phyloP scores from a whole-genome alignment of 1,140 invertebrate genomes.

The Drosophila tristis region DNA sequence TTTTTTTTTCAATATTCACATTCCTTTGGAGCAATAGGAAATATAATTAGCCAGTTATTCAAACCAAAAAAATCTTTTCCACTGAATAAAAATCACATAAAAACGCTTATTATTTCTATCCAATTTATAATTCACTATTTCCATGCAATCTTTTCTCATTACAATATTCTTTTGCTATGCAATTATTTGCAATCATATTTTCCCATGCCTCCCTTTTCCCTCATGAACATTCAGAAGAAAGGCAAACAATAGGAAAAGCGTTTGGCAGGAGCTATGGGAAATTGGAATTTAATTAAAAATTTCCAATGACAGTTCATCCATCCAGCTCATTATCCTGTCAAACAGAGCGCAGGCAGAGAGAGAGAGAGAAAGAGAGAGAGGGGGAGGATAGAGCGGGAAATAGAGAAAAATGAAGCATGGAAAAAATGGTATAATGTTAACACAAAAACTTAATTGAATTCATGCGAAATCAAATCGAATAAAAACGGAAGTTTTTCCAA shows the following conservation, averaged over 20 bases:
- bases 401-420: slow-evolving; percentile 4
- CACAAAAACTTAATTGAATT: slow-evolving; percentile 51
- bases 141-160: slow-evolving; percentile 18
- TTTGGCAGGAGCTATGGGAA: slow-evolving; percentile 27
- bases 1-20: too few species aligned
- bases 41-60: too few species aligned
- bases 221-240: slow-evolving; percentile 16
- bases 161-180: slow-evolving; percentile 28
- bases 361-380: background rate
- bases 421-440: slow-evolving; percentile 35
- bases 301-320: slow-evolving; percentile 41
- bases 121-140: slow-evolving; percentile 9
- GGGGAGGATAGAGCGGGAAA: background rate
- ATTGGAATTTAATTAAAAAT: slow-evolving; percentile 74
- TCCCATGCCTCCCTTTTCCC: slow-evolving; percentile 25
- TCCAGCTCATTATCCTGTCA: slow-evolving; percentile 45
- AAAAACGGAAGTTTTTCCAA: slow-evolving; percentile 32
- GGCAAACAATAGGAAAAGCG: slow-evolving; percentile 37
- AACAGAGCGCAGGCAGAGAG: slow-evolving; percentile 3
- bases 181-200: slow-evolving; percentile 69
- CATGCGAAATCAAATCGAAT: slow-evolving; percentile 30
- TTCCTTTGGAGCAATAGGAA: slow-evolving; percentile 17
- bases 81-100: background rate
- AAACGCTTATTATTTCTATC: background rate
- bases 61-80: too few species aligned